phyloP scores from a whole-genome alignment of 2,888 invertebrate species.

The Gymnoscelis rufifasciata region DNA sequence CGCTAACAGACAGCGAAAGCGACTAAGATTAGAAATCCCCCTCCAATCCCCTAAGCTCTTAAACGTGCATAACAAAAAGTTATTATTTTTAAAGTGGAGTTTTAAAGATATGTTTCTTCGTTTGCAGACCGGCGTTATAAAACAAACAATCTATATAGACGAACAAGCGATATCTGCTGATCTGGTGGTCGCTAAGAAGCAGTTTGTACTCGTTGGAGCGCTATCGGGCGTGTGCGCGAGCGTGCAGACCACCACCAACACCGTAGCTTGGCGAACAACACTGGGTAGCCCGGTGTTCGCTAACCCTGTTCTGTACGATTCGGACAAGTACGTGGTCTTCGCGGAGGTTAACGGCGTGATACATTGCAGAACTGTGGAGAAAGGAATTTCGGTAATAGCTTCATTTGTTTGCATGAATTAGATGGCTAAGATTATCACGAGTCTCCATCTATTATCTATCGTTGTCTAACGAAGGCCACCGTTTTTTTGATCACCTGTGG shows the following conservation, averaged over 20 bases:
- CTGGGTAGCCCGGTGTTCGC: conserved; percentile 83
- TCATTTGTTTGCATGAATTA: background rate
- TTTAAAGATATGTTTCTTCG: conserved; percentile 6
- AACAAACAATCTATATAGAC: conserved; percentile 50
- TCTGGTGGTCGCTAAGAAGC: conserved; percentile 57
- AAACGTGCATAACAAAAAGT: too few species aligned
- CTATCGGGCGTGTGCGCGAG: conserved; percentile 80
- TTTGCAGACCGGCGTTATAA: conserved; percentile 71
- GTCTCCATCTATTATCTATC: too few species aligned
- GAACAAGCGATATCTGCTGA: conserved; percentile 73
- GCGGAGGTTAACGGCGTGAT: conserved; percentile 78
- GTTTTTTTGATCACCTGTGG: too few species aligned
- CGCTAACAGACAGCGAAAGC: too few species aligned
- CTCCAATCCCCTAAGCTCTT: too few species aligned
- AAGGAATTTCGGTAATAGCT: conserved; percentile 67
- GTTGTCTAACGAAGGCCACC: too few species aligned
- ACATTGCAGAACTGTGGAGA: conserved; percentile 70
- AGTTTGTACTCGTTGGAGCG: conserved; percentile 71
- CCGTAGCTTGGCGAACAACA: conserved; percentile 80
- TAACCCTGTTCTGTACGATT: conserved; percentile 77
- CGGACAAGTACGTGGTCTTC: conserved; percentile 75
- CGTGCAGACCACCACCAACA: conserved; percentile 64
- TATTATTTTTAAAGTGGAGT: too few species aligned
- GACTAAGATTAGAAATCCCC: too few species aligned
- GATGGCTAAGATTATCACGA: too few species aligned